These are phyloP conservation scores for Nipponia nippon DNA, from an alignment of 2,113 vertebrate genomes.

Conservation along the genomic window DNA sequence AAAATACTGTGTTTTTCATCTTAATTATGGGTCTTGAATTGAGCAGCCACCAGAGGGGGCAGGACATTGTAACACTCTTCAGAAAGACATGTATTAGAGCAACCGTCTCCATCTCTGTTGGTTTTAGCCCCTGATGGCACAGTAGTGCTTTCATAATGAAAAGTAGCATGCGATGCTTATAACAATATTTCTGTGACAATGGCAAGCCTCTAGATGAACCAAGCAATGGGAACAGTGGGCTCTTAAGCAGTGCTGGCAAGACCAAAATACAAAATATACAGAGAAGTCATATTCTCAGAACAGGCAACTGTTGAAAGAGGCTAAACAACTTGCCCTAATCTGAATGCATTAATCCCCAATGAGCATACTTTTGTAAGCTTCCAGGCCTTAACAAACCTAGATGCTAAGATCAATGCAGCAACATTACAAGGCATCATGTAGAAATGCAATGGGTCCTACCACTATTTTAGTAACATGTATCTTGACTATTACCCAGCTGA, in stretches of 20 bases:
- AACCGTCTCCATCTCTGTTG: not conserved
- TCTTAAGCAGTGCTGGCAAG: not conserved
- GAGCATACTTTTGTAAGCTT: not conserved
- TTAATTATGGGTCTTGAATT: not conserved
- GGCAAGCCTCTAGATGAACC: not conserved
- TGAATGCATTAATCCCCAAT: not conserved
- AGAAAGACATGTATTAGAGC: rapidly evolving
- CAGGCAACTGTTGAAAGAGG: not conserved
- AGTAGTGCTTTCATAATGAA: not conserved
- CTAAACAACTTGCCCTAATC: not conserved
- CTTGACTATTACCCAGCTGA: not conserved
- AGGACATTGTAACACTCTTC: not conserved
- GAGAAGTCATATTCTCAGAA: not conserved
- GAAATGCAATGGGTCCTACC: not conserved
- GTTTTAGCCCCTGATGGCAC: not conserved
- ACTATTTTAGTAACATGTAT: not conserved
- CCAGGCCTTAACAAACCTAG: not conserved
- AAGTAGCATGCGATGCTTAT: not conserved
- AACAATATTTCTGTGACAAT: not conserved
- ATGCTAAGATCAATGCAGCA: not conserved
- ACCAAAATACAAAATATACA: not conserved
- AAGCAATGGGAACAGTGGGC: not conserved
- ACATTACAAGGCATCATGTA: not conserved
- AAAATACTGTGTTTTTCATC: not conserved
- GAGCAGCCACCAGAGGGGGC: not conserved